Evolutionary conservation across 2,797 vertebrate genomes (phyloP), one percentile per base, ranked within the genome.

Genomic region (Microctenopoma steveboyesi): DNA sequence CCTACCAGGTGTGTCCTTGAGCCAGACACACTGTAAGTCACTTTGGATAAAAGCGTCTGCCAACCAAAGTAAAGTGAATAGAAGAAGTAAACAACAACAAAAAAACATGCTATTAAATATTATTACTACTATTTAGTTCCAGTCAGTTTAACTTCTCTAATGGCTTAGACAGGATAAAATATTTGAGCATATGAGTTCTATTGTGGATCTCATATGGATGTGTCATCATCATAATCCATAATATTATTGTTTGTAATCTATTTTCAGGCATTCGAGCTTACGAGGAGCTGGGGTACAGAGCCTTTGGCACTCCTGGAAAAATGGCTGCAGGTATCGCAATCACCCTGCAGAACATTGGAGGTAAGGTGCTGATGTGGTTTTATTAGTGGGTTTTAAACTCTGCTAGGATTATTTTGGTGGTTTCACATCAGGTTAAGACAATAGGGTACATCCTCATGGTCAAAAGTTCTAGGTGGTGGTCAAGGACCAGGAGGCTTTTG

Each of bases 311-410:
- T 2, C 95, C 97, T 0, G 97, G 97, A 28, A 99, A 99, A 91
- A 88, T 98, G 93, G 96, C 95, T 0, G 97, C 97, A 0, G 97
- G 96, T 7, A 88, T 97, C 0, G 97, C 97, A 11, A 99, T 99
- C 86, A 97, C 95, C 0, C 91, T 99, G 60, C 97, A 99, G 91
- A 99, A 98, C 79, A 98, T 99, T 0, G 97, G 97, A 92, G 96
- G 97, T 98, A 69, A 93, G 93, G 45, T 68, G 45, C 35, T 4
- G 35, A 1, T 14, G 45, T 22, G 45, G 39, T 43, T 43, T 28
- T 18, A 64, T 18, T 27, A 7, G 69, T 65, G n/a, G 67, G 13
- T 56, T 78, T 1, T 0, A 22, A 45, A 48, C 53, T 59, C 10
- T 71, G 45, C 30, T 33, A 33, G 30, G 30, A 33, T 33, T 33